These are phyloP conservation scores for Acrobasis repandana DNA, from an alignment of 2,888 invertebrate species.

Conservation along the genomic window DNA sequence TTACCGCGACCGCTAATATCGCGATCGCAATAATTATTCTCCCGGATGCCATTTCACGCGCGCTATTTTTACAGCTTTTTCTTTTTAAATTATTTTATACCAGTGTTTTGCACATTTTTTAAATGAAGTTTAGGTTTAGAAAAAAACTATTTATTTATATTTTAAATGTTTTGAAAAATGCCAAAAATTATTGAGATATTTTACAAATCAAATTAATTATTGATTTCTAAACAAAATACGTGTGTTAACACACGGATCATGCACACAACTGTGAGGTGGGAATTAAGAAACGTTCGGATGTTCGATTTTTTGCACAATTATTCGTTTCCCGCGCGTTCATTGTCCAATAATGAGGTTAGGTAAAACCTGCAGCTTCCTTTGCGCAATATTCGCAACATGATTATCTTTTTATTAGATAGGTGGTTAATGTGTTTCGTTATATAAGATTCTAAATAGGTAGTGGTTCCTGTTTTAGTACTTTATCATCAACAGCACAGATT, in stretches of 20 bases:
- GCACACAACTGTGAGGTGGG: constrained; percentile 32
- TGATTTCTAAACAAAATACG: constrained; percentile 27
- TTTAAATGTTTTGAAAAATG: background rate
- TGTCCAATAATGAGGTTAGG: constrained; percentile 52
- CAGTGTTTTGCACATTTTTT: background rate
- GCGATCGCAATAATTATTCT: constrained; percentile 35
- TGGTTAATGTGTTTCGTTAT: background rate
- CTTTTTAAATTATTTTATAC: constrained; percentile 11
- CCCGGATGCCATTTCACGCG: constrained; percentile 38
- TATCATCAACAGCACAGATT: background rate
- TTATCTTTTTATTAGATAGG: constrained; percentile 17
- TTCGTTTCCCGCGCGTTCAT: constrained; percentile 62
- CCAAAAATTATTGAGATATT: background rate
- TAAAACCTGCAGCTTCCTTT: constrained; percentile 34
- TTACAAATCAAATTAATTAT: background rate
- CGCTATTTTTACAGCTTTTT: constrained; percentile 28
- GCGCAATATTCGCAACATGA: background rate
- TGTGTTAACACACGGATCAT: constrained; percentile 37
- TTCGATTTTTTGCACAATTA: constrained; percentile 57
- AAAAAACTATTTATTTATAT: background rate
- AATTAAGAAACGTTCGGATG: constrained; percentile 51
- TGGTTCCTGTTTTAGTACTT: background rate
- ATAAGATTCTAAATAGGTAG: background rate
- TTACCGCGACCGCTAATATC: constrained; percentile 35
- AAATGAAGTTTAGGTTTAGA: background rate